Evolutionary conservation across 2,888 invertebrate species (phyloP), one percentile per base, ranked within the genome.

Genomic region (Anoplius nigerrimus): DNA sequence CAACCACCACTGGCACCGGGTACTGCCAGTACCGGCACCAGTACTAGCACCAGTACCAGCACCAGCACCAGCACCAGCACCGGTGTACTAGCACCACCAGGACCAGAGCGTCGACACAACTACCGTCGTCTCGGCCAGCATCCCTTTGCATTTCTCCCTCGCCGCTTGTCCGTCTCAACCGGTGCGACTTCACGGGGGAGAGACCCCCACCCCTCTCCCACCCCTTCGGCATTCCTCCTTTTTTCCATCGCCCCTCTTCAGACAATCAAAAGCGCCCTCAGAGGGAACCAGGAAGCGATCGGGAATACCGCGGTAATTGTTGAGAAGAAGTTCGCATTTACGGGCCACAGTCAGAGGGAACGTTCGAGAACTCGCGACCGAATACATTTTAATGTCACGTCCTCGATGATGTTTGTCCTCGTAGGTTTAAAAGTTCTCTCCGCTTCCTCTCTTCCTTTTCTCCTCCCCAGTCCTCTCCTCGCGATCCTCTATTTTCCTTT

Each of bases 251-350:
- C 69, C 27, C 66, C 65, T 68, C 56, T 61, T 59, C 78, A 63
- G 71, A 77, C 77, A 77, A 78, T 78, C 70, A 60, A 66, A 65
- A 65, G 66, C 71, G 52, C 54, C 57, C 69, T 65, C 66, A 27
- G 71, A 69, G 69, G 73, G 57, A 71, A 69, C 56, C 65, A 66
- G 69, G 67, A 73, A 75, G 64, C 77, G 77, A 78, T 77, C 69
- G 78, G 69, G 66, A 71, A 75, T 70, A 60, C 75, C 68, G 66
- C 71, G 71, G 69, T 78, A 78, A 78, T 78, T 78, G 75, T 69
- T 70, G 55, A 48, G 66, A 73, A 52, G 71, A 45, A 66, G 71
- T 73, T 73, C 54, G 68, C 71, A 55, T 77, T 71, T 66, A 68
- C 66, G 52, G 48, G 16, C n/a, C 11, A 34, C 11, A 21, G 22